Evolutionary conservation across 2,113 vertebrate genomes (phyloP), one percentile per base, ranked within the genome.

Genomic region (Stomatorhinus ivindoensis): DNA sequence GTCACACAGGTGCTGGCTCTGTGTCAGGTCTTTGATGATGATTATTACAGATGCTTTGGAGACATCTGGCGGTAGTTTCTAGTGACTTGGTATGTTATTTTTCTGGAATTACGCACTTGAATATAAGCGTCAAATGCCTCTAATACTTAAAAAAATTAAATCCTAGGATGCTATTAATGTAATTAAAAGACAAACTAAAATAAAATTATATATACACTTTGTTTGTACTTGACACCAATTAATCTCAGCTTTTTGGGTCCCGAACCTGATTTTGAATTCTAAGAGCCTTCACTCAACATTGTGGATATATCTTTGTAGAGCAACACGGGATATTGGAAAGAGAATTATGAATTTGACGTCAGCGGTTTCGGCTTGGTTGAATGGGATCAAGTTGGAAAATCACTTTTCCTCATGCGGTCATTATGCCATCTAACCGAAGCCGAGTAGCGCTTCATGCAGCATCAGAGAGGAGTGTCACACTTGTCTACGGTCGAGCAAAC

Each of bases 1-100:
- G 61, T 69, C 61, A 69, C 61, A 53, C 17, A 31, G 84, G 53
- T 11, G 44, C n/a, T 44, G 61, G 47, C 61, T 65, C 13, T 46
- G 44, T n/a, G 61, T 44, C 31, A 21, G 82, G 27, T 55, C 24
- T 48, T 89, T 48, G 44, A 24, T 47, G n/a, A 47, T 24, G 10
- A 47, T 89, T 46, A 35, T 69, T 89, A 58, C 55, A 61, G 42
- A 86, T 69, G 83, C 86, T 89, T 85, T 83, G 24, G 84, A 42
- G 89, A 89, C 83, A 86, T 73, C 89, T 89, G 83, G 55, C 47
- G 83, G 83, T 9, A 35, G 35, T 6, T 24, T 10, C 69, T 39
- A 84, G 35, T 42, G 17, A 50, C 35, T 44, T 24, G 21, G 27
- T 86, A 50, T 53, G 42, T n/a, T 51, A 31, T 86, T 35, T 31